These are phyloP conservation scores for Chelon auratus DNA, from an alignment of 2,797 vertebrate species.

Conservation along the genomic window DNA sequence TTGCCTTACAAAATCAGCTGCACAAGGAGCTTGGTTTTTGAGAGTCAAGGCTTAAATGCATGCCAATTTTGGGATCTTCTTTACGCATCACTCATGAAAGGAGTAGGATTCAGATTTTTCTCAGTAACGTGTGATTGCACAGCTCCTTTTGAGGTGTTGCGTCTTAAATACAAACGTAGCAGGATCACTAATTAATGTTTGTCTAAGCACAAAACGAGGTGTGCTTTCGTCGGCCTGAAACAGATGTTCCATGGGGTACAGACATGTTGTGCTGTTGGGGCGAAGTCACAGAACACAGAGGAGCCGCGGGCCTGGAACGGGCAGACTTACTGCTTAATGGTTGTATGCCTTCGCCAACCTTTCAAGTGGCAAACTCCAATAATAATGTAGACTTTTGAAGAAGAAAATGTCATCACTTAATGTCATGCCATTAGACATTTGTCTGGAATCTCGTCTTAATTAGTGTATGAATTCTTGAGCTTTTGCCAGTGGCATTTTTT, in stretches of 20 bases:
- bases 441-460: too few relatives aligned
- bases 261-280: background rate
- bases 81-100: background rate
- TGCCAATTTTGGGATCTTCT: background rate
- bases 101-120: background rate
- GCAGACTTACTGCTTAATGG: slow-evolving; percentile 33
- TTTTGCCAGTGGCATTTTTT: too few relatives aligned
- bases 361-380: too few relatives aligned
- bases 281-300: slow-evolving; percentile 10
- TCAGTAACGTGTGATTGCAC: background rate
- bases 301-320: slow-evolving; percentile 14
- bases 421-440: too few relatives aligned
- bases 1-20: slow-evolving; percentile 46
- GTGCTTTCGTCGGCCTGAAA: background rate
- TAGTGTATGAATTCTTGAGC: too few relatives aligned
- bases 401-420: too few relatives aligned
- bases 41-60: slow-evolving; percentile 27
- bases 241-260: background rate
- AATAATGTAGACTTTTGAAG: too few relatives aligned
- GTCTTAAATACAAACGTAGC: background rate
- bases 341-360: too few relatives aligned
- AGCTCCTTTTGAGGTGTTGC: background rate
- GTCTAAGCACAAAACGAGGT: background rate
- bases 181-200: background rate
- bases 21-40: slow-evolving; percentile 27